Conservation (phyloP, 2,113 vertebrate species). For the Lates calcarifer region DNA sequence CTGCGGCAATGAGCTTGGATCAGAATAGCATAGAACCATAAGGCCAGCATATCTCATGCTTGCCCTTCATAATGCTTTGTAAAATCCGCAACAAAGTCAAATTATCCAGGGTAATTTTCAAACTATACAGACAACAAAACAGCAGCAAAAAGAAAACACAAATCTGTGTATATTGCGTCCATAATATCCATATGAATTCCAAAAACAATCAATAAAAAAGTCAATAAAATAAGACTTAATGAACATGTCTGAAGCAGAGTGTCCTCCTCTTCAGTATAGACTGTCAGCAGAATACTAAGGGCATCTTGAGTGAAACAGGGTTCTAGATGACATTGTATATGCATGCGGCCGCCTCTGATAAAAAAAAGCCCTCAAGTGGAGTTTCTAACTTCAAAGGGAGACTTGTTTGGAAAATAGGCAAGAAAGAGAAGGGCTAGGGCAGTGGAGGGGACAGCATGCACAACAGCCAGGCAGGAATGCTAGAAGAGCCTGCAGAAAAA, state of each 20-base stretch:
- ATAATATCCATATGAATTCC: background rate
- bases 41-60: too few species aligned
- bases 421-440: conserved; percentile 11
- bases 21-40: background rate
- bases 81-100: background rate
- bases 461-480: conserved; percentile 29
- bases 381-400: conserved; percentile 60
- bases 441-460: background rate
- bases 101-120: background rate
- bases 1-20: background rate
- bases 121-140: background rate
- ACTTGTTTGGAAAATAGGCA: conserved; percentile 29
- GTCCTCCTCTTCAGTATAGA: background rate
- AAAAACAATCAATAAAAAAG: background rate
- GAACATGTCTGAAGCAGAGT: background rate
- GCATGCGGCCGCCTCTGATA: conserved; percentile 27
- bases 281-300: background rate
- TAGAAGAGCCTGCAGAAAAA: conserved; percentile 34
- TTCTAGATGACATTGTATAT: conserved; percentile 27
- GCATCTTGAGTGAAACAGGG: conserved; percentile 27
- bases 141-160: background rate
- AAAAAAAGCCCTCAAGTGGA: conserved; percentile 37
- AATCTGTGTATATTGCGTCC: background rate
- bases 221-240: background rate
- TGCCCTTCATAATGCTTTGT: background rate